Base-by-base conservation (phyloP, 2,888 invertebrate genomes). In the Auanema freiburgensis region DNA sequence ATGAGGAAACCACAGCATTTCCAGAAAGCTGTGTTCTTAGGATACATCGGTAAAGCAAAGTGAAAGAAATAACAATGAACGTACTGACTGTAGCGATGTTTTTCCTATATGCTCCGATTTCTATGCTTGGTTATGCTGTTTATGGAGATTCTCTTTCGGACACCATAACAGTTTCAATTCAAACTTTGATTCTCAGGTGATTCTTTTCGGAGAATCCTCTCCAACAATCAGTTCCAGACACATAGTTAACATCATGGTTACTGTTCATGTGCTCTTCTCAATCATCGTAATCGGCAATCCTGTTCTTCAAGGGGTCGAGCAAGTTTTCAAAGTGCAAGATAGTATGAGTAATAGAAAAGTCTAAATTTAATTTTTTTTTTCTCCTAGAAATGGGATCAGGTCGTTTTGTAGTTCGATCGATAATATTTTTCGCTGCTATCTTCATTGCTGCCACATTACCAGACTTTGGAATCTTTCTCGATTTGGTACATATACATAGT, bases 231-330 rank as follows among this genome's bases (percentile, higher is more conserved):
- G 4, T 44, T 50, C 12, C 42, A 62, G 62, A 50, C 49, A 62
- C 21, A 60, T 59, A 18, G 63, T 69, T 16, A 67, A 69, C 14
- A 54, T 67, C 18, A 54, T 72, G 25, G 67, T 72, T 14, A 67
- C 72, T 1, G 41, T 69, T 18, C 72, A 72, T 33, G 69, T 72
- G 25, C 64, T 72, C 54, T 67, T 72, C 44, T 72, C 72, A 0
- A 65, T 72, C 23, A 54, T 72, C 1, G 69, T 72, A 11, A 72
- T 72, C 40, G 69, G 55, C 23, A 72, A 69, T 57, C 72, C 72
- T 16, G 25, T 72, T 10, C 49, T 62, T 5, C 72, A 72, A 21
- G 69, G 67, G 1, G 62, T 66, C 0, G 72, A 72, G 49, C 69
- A 72, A 12, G 12, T 67, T 0, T 60, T 69, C 24, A 16, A 58